Evolutionary conservation across 2,888 invertebrate species (phyloP).

Genomic region (Byasa hedistus): DNA sequence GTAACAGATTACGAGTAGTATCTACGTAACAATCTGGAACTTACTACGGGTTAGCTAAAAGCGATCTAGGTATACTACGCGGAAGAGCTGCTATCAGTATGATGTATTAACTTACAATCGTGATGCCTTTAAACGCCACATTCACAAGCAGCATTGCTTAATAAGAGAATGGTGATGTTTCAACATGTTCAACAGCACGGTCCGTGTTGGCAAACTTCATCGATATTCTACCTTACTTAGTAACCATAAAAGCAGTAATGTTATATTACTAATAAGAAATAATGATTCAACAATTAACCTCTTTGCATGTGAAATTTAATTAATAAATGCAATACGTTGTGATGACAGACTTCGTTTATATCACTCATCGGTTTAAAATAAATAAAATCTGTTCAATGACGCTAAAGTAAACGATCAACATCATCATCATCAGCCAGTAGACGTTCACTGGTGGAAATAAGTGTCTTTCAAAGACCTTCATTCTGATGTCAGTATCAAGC

Average conservation of each 20-base stretch:
- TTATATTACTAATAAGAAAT: not conserved
- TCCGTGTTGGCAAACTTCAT: conserved; percentile 11
- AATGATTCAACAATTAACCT: conserved; percentile 18
- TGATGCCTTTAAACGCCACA: conserved; percentile 21
- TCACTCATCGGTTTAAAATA: not conserved
- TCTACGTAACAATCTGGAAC: too few relatives aligned
- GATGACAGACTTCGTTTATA: conserved; percentile 3
- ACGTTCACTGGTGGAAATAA: too few relatives aligned
- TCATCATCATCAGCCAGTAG: too few relatives aligned
- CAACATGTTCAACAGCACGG: conserved; percentile 13
- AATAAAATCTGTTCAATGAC: too few relatives aligned
- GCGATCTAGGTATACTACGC: not conserved
- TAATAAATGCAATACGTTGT: conserved; percentile 8
- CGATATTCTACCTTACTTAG: conserved; percentile 16
- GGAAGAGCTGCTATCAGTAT: conserved; percentile 5
- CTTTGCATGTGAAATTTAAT: conserved; percentile 5
- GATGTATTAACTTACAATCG: conserved; percentile 17
- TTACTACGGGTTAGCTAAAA: too few relatives aligned
- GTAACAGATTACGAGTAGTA: too few relatives aligned
- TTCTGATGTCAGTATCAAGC: too few relatives aligned
- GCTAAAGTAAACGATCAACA: too few relatives aligned
- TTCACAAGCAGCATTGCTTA: conserved; percentile 30
- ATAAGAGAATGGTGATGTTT: conserved; percentile 32
- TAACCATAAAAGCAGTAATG: not conserved
- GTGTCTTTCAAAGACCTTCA: too few relatives aligned